Base-by-base conservation (phyloP, 2,113 vertebrate genomes). In the Gambusia holbrooki region DNA sequence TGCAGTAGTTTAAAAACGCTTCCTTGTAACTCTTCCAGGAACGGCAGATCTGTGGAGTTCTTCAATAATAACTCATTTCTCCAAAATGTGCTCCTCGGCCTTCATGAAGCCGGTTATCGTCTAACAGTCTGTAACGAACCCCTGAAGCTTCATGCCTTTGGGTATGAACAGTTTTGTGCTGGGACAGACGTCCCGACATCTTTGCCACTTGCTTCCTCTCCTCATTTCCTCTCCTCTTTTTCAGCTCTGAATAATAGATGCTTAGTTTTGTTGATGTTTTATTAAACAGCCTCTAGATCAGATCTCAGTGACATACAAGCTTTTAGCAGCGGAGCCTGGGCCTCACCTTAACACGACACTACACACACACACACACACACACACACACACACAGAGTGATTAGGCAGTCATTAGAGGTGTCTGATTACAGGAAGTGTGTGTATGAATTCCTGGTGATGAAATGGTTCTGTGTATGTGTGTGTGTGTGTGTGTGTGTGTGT, bases 311-410 rank as follows among this genome's bases (percentile, higher is more conserved):
- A 89, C 85, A 90, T 84, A 88, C 92, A 92, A 79, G 93, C 92
- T 96, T 93, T 95, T 95, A 95, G 94, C 63, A 3, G 73, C 68
- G 74, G 90, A 86, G 88, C 90, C 92, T 73, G 88, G 89, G 88
- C 84, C 88, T 95, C 93, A 94, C 74, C 80, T 88, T 85, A 94
- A 96, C 89, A 87, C 90, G 93, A 96, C 93, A 94, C 80, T 69
- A 37, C 35, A 37, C 10, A 8, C 84, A 61, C 8, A 37, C 35
- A 1, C 35, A 37, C 35, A 37, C 37, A 40, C 37, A 40, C 2
- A 2, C 37, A 40, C 40, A 4, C 77, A 77, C 84, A 67, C 79
- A 72, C 74, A 85, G 84, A 83, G 32, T 72, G 68, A 82, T 80
- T 74, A 82, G 60, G 25, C 54, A 70, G 80, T 84, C 85, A 84